Evolutionary conservation across 2,888 invertebrate genomes (phyloP), one percentile per base, ranked within the genome.

Genomic region (Rhogogaster chlorosoma): DNA sequence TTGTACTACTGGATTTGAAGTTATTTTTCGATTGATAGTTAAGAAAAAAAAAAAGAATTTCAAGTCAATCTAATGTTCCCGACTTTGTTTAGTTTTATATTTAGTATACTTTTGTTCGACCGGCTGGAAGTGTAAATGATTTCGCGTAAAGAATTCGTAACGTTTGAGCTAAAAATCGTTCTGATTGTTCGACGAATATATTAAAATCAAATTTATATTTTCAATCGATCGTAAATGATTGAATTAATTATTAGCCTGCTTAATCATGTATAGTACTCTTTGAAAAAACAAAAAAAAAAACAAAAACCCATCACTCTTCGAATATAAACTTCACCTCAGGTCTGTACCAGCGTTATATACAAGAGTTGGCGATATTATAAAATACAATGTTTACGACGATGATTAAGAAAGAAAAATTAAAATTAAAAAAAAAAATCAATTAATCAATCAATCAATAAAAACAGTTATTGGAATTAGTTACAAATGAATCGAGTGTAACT

Each of bases 261-360:
- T n/a, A n/a, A n/a, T n/a, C n/a, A n/a, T n/a, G 61, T 61, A 32
- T 67, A 15, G 64, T 15, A 32, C 2, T 26, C 29, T 26, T 29
- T 22, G 15, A 3, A 0, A 29, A 64, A n/a, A 38, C 10, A 22
- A 22, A 73, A 38, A 73, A 36, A 36, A 36, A 70, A 36, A 18
- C 36, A 18, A 36, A 15, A 32, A 70, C n/a, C 10, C 22, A 42
- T 49, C n/a, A 5, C 5, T 18, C 38, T 29, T n/a, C 36, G n/a
- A 32, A n/a, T 70, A 38, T 73, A 67, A 67, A 67, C 73, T 22
- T 29, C 32, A 53, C 32, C n/a, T 53, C 18, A 22, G 22, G 22
- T 80, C 29, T 61, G 80, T 38, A 80, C 32, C 77, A 77, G 49
- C 38, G 80, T 38, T 80, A 61, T 80, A 80, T 80, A 80, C 80